phyloP scores from a whole-genome alignment of 2,797 vertebrate species.

The Craterocephalus amniculus region DNA sequence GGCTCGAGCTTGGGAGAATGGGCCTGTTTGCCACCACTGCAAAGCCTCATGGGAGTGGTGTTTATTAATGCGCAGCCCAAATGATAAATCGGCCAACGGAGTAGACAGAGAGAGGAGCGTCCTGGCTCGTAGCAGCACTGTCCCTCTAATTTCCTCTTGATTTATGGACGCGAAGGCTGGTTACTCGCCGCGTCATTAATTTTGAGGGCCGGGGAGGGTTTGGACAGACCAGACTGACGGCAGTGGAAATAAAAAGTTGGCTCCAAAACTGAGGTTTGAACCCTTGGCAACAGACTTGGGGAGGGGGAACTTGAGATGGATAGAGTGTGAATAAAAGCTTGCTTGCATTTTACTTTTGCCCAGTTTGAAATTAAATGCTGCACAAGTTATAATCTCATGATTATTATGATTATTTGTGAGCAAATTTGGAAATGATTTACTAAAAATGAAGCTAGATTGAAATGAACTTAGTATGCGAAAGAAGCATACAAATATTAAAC shows the following conservation, averaged over 20 bases:
- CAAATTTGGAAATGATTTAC: background rate
- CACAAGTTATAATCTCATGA: too few relatives aligned
- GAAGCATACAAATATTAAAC: background rate
- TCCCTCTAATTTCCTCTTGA: slow-evolving; percentile 93
- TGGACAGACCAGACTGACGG: slow-evolving; percentile 76
- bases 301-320: slow-evolving; percentile 38
- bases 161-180: slow-evolving; percentile 92
- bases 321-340: background rate
- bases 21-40: slow-evolving; percentile 76
- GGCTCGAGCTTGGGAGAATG: slow-evolving; percentile 32
- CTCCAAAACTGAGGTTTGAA: slow-evolving; percentile 58
- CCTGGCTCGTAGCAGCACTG: slow-evolving; percentile 64
- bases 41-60: slow-evolving; percentile 92
- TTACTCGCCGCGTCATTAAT: slow-evolving; percentile 92
- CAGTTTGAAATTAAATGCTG: slow-evolving; percentile 2
- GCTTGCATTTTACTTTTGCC: background rate
- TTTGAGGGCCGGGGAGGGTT: slow-evolving; percentile 82
- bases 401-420: too few relatives aligned
- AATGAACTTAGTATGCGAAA: background rate
- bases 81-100: slow-evolving; percentile 96
- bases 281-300: slow-evolving; percentile 38
- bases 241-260: slow-evolving; percentile 58
- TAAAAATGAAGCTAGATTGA: background rate
- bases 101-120: slow-evolving; percentile 81
- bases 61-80: slow-evolving; percentile 96